phyloP scores from a whole-genome alignment of 2,888 invertebrate genomes.

The Nesidiocoris tenuis region DNA sequence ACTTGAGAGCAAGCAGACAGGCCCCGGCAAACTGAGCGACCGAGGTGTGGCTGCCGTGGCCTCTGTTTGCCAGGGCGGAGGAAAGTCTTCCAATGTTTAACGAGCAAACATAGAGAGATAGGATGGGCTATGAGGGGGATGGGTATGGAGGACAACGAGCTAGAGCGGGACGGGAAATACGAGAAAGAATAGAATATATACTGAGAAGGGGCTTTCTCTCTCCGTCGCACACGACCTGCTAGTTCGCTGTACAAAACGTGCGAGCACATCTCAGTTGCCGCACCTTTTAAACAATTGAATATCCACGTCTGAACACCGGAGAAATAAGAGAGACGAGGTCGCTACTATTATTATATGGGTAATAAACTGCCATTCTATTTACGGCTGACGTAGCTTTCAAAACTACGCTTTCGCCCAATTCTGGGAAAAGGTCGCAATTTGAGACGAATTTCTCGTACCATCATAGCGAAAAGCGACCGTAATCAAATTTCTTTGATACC shows the following conservation, averaged over 20 bases:
- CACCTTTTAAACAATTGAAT: background rate
- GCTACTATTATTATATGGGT: too few relatives aligned
- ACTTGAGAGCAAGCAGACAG: background rate
- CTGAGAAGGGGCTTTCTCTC: background rate
- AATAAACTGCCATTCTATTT: too few relatives aligned
- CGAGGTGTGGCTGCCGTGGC: background rate
- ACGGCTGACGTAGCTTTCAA: too few relatives aligned
- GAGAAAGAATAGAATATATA: background rate
- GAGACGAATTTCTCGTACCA: too few relatives aligned
- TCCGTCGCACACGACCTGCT: background rate
- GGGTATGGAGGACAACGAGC: background rate
- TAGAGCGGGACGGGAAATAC: too few relatives aligned
- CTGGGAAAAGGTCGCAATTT: too few relatives aligned
- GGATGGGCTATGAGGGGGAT: background rate
- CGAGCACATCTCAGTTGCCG: background rate
- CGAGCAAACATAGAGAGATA: background rate
- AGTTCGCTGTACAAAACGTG: background rate
- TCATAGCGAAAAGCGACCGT: too few relatives aligned
- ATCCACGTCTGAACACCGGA: background rate
- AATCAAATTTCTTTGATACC: too few relatives aligned
- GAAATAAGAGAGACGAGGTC: too few relatives aligned
- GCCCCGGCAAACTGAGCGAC: background rate
- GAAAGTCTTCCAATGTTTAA: background rate
- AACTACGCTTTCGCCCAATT: too few relatives aligned
- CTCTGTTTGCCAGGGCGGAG: background rate